Percentiles rank a stretch among this genome's conserved stretches.
Conservation (phyloP, 2,113 vertebrate genomes). For the Aegotheles bennettii region DNA sequence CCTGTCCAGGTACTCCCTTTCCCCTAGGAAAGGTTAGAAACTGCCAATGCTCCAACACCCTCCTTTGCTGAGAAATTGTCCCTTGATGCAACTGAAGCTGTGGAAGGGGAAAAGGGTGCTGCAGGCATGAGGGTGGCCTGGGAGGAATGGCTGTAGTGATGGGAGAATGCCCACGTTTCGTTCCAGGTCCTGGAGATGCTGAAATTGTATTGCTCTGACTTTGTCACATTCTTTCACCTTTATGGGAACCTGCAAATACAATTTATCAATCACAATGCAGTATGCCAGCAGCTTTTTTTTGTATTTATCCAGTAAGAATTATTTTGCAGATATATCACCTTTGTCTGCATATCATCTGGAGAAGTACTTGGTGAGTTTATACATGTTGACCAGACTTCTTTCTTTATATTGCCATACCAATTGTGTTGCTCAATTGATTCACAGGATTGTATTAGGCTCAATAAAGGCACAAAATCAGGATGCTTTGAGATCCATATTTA, state of each 20-base stretch:
- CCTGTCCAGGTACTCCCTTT: not conserved
- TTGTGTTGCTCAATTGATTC: not conserved
- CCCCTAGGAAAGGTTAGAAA: not conserved
- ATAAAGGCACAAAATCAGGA: not conserved
- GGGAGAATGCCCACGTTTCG: fast-evolving
- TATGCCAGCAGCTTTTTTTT: not conserved
- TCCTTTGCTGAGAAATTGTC: not conserved
- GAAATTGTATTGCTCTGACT: not conserved
- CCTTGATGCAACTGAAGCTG: not conserved
- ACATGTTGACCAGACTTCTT: not conserved
- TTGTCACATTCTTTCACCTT: not conserved
- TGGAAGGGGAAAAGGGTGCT: not conserved
- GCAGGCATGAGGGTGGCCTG: not conserved
- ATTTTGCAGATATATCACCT: not conserved
- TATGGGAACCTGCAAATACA: not conserved
- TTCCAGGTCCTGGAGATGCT: not conserved
- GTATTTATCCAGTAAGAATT: not conserved
- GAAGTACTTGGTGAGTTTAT: not conserved
- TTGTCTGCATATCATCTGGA: not conserved
- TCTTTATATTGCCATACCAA: not conserved
- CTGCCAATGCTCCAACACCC: not conserved
- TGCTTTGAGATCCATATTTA: not conserved
- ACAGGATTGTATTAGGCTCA: not conserved
- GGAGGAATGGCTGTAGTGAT: not conserved
- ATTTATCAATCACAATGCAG: not conserved